Conservation (phyloP, 2,888 invertebrate species). For the Rhynchonema sp. region DNA sequence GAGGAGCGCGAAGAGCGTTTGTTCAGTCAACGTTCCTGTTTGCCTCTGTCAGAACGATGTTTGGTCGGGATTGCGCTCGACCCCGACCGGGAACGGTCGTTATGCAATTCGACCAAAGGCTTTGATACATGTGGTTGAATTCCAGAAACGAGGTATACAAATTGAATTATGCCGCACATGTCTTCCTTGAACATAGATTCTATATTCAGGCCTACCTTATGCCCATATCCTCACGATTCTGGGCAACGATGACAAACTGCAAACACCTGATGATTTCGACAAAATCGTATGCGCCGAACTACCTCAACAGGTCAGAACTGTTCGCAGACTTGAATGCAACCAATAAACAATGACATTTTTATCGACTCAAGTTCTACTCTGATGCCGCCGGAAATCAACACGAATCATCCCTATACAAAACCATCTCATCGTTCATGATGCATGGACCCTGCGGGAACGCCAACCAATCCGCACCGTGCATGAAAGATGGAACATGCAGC, state of each 20-base stretch:
- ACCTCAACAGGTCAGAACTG: background rate
- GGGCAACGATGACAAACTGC: background rate
- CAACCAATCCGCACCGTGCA: constrained; percentile 10
- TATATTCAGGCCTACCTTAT: background rate
- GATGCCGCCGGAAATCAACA: background rate
- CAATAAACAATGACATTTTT: background rate
- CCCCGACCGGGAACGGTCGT: no score
- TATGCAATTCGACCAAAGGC: background rate
- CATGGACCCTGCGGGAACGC: constrained; percentile 17
- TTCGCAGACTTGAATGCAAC: background rate
- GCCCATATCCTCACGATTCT: background rate
- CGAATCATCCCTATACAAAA: background rate
- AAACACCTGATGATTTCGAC: background rate
- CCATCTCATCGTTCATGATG: constrained; percentile 10
- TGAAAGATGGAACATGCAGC: constrained; percentile 11
- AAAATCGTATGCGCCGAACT: background rate
- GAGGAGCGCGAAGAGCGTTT: no score
- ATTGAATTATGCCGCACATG: background rate
- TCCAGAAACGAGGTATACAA: background rate
- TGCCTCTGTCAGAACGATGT: no score
- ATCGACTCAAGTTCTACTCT: background rate
- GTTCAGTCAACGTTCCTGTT: no score
- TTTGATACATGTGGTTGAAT: background rate
- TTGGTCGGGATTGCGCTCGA: no score
- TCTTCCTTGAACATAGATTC: no score